phyloP scores from a whole-genome alignment of 2,113 vertebrate genomes.

The Gallinago paraguaiae region DNA sequence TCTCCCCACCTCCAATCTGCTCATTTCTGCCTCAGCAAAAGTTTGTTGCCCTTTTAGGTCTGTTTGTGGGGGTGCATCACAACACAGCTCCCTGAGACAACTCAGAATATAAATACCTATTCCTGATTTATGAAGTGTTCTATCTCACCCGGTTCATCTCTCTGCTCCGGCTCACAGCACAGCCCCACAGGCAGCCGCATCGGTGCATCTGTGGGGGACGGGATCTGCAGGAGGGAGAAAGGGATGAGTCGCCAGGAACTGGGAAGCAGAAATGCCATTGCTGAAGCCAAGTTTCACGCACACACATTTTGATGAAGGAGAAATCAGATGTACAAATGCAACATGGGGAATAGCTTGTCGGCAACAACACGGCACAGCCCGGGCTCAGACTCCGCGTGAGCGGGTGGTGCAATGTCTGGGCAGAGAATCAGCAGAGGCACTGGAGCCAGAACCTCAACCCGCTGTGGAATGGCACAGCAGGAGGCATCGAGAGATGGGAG shows the following conservation, averaged over 20 bases:
- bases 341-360: not conserved
- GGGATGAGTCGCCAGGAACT: not conserved
- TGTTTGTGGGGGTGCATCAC: not conserved
- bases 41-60: not conserved
- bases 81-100: not conserved
- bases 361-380: not conserved
- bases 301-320: not conserved
- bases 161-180: not conserved
- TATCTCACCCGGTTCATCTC: not conserved
- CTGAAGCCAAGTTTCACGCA: not conserved
- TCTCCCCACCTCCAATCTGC: not conserved
- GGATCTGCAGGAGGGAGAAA: not conserved
- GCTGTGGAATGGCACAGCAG: not conserved
- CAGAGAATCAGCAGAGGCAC: not conserved
- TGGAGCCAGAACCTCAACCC: not conserved
- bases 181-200: not conserved
- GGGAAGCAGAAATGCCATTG: not conserved
- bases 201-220: not conserved
- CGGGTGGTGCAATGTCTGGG: not conserved
- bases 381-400: not conserved
- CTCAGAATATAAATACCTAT: not conserved
- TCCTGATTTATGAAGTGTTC: not conserved
- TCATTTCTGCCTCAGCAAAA: not conserved
- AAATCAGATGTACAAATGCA: not conserved
- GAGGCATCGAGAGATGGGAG: not conserved